These are phyloP conservation scores for Pilophorus perplexus DNA, from an alignment of 2,888 invertebrate genomes.

Conservation along the genomic window DNA sequence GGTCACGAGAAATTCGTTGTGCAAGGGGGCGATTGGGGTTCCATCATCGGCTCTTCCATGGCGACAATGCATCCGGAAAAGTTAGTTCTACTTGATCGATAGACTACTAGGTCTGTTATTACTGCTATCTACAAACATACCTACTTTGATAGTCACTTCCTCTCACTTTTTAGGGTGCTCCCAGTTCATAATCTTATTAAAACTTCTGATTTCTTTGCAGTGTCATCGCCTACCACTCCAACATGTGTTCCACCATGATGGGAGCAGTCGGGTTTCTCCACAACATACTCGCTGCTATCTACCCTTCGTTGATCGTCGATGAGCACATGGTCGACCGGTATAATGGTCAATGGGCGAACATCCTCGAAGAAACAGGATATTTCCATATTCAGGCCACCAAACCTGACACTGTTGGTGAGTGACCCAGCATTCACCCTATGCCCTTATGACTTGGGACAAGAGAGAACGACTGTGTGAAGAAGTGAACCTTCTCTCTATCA, in stretches of 20 bases:
- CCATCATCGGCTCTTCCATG: slow-evolving; percentile 62
- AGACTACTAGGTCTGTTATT: neutral
- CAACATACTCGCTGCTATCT: slow-evolving; percentile 56
- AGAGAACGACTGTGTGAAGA: no score
- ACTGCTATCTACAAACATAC: neutral
- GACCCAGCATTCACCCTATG: no score
- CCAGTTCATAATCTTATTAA: neutral
- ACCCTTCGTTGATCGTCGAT: slow-evolving; percentile 60
- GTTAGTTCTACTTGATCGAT: slow-evolving; percentile 51
- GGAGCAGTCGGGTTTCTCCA: slow-evolving; percentile 48
- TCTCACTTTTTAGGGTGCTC: no score
- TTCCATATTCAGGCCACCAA: slow-evolving; percentile 81
- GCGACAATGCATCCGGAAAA: slow-evolving; percentile 62
- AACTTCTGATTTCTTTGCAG: slow-evolving; percentile 51
- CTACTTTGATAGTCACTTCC: neutral
- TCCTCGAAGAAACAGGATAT: slow-evolving; percentile 59
- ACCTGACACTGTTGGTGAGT: slow-evolving; percentile 79
- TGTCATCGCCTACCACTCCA: slow-evolving; percentile 62
- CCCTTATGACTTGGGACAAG: no score
- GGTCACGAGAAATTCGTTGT: slow-evolving; percentile 65
- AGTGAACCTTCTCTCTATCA: neutral
- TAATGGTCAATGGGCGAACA: slow-evolving; percentile 43
- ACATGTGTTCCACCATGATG: slow-evolving; percentile 57
- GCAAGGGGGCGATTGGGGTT: slow-evolving; percentile 84
- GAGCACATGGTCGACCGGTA: slow-evolving; percentile 52